Evolutionary conservation across 1,140 invertebrate genomes (phyloP).

Genomic region (Oscheius sp.): DNA sequence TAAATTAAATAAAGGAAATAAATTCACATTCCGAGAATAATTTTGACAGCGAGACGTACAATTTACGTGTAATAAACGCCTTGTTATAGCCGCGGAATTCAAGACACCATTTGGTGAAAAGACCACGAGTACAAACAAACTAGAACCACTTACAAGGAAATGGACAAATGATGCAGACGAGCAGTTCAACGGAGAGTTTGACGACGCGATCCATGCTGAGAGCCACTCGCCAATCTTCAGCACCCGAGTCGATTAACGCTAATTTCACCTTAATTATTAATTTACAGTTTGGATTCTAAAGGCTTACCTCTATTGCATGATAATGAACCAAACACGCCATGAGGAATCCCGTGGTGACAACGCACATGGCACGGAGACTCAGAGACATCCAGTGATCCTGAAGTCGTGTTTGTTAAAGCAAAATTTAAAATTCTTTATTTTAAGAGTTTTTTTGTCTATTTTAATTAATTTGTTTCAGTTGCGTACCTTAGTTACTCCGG

Average conservation of each 20-base stretch:
- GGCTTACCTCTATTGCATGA: slow-evolving; percentile 52
- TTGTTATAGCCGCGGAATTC: too few relatives aligned
- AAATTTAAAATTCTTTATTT: not conserved
- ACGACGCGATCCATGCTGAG: slow-evolving; percentile 54
- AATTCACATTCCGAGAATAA: too few relatives aligned
- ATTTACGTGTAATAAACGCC: too few relatives aligned
- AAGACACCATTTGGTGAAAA: too few relatives aligned
- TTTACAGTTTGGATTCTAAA: not conserved
- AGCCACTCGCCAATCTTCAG: slow-evolving; percentile 60
- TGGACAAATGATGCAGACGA: slow-evolving; percentile 56
- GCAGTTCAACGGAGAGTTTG: slow-evolving; percentile 52
- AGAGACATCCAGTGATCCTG: slow-evolving; percentile 36
- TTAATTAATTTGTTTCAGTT: not conserved
- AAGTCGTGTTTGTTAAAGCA: not conserved
- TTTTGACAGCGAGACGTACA: too few relatives aligned
- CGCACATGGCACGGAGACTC: slow-evolving; percentile 45
- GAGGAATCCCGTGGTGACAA: slow-evolving; percentile 52
- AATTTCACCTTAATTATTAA: slow-evolving; percentile 52
- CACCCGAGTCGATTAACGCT: slow-evolving; percentile 57
- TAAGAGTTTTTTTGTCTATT: too few relatives aligned
- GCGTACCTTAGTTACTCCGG: slow-evolving; percentile 30
- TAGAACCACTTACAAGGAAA: slow-evolving; percentile 52
- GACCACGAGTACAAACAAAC: slow-evolving; percentile 5
- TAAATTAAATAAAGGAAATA: too few relatives aligned
- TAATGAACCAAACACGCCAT: slow-evolving; percentile 54